These are phyloP conservation scores for Drosophila lacteicornis DNA, from an alignment of 1,140 invertebrate species.

Conservation along the genomic window DNA sequence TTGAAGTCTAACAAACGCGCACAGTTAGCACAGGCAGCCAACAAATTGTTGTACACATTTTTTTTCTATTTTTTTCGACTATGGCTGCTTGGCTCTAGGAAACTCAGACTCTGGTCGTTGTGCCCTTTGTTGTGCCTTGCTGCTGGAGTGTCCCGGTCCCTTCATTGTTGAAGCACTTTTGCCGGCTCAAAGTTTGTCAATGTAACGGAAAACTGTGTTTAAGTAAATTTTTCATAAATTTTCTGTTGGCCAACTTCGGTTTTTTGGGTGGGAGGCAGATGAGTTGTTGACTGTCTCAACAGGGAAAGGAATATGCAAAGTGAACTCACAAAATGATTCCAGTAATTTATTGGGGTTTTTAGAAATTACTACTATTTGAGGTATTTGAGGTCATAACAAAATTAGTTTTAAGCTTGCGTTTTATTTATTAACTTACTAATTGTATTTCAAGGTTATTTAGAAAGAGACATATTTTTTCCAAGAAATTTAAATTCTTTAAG, in stretches of 20 bases:
- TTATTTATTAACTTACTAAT: constrained; percentile 1
- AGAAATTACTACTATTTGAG: background rate
- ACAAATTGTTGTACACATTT: constrained; percentile 67
- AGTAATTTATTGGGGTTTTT: background rate
- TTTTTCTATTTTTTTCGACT: constrained; percentile 24
- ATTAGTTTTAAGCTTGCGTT: background rate
- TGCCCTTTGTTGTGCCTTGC: constrained; percentile 60
- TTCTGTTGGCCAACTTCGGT: constrained; percentile 35
- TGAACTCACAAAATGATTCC: background rate
- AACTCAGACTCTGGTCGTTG: constrained; percentile 5
- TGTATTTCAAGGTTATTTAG: background rate
- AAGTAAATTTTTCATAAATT: constrained; percentile 79
- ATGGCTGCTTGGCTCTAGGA: constrained; percentile 22
- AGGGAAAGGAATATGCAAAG: constrained; percentile 26
- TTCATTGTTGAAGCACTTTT: constrained; percentile 68
- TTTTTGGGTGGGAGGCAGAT: constrained; percentile 1
- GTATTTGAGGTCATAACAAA: background rate
- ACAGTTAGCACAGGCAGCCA: constrained; percentile 74
- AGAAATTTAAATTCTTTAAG: background rate
- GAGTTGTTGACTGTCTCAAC: constrained; percentile 29
- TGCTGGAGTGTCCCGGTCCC: constrained; percentile 38
- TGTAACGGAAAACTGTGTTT: constrained; percentile 82
- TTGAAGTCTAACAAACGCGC: constrained; percentile 78
- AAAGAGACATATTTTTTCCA: background rate
- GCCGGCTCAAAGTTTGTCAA: constrained; percentile 72